Evolutionary conservation across 2,888 invertebrate species (phyloP).

Genomic region (Polydrusus cervinus): DNA sequence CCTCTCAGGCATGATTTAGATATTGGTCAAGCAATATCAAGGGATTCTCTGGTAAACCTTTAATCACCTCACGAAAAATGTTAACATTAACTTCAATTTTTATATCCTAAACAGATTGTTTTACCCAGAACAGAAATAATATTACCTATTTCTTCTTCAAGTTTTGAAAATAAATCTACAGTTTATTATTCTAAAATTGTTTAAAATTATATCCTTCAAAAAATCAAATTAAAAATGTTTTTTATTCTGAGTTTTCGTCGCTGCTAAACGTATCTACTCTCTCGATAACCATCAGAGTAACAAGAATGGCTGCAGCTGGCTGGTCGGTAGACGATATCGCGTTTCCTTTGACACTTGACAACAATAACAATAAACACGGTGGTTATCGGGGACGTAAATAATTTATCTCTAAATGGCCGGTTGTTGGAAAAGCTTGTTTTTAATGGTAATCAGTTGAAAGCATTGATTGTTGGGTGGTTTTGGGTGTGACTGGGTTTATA

Average conservation of each 20-base stretch:
- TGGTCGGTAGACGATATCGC: slow-evolving; percentile 62
- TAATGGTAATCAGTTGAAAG: slow-evolving; percentile 40
- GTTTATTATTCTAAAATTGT: too few relatives aligned
- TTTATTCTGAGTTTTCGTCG: not conserved
- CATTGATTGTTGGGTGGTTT: slow-evolving; percentile 31
- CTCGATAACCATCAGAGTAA: slow-evolving; percentile 59
- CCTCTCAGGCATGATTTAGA: too few relatives aligned
- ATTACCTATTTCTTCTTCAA: too few relatives aligned
- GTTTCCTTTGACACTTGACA: slow-evolving; percentile 68
- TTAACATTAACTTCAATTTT: too few relatives aligned
- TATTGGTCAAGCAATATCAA: too few relatives aligned
- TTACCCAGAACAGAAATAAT: too few relatives aligned
- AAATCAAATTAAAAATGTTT: too few relatives aligned
- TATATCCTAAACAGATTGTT: too few relatives aligned
- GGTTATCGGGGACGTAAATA: slow-evolving; percentile 61
- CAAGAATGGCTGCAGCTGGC: slow-evolving; percentile 61
- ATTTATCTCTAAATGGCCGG: slow-evolving; percentile 63
- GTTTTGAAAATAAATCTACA: too few relatives aligned
- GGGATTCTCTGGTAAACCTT: too few relatives aligned
- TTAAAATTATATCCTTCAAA: too few relatives aligned
- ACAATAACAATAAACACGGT: slow-evolving; percentile 69
- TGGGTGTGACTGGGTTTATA: not conserved
- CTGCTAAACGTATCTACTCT: slow-evolving; percentile 47
- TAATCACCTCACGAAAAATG: too few relatives aligned
- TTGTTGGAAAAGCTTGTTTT: slow-evolving; percentile 31